Evolutionary conservation across 1,140 invertebrate species (phyloP), one percentile per base, ranked within the genome.

Genomic region (Chlorops oryzae): DNA sequence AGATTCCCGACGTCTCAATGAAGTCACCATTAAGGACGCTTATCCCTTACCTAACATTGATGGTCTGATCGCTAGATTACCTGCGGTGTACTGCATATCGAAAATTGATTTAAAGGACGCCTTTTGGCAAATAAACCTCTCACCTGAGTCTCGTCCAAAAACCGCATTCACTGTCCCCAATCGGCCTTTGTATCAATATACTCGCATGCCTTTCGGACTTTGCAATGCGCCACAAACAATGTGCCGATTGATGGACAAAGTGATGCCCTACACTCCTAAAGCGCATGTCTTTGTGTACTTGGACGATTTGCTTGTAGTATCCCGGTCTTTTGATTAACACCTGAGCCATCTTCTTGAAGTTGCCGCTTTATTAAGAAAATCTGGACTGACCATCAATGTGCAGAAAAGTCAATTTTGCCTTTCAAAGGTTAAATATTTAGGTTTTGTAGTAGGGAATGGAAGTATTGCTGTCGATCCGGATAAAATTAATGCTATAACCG

Each of bases 131-230:
- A 59, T 74, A 3, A 57, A 56, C 0, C 17, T 75, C 5, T 50
- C 47, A 2, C 18, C 55, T 12, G 39, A 48, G 9, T 62, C 53
- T 17, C 50, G 51, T 41, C 47, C 59, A 32, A 74, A 73, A 32
- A 78, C 76, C 1, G 74, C 73, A 4, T 75, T 77, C 54, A 67
- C 70, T 3, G 71, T 73, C 2, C 68, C 66, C 15, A 64, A 65
- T 34, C 59, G 63, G 42, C 66, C 69, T 3, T 51, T 73, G 17
- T 74, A 60, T 47, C 63, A 68, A 38, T 78, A 74, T 51, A 59
- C 47, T 18, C 58, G 65, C 2, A 70, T 76, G 66, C 70, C 74
- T 0, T 77, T 76, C 57, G 74, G 74, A 1, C 57, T 77, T 1
- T 55, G 48, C 18, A 73, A 75, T 51, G 60, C 64, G 3, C 57